Conservation (phyloP, 2,888 invertebrate species). For the Neuroscelio doddi region DNA sequence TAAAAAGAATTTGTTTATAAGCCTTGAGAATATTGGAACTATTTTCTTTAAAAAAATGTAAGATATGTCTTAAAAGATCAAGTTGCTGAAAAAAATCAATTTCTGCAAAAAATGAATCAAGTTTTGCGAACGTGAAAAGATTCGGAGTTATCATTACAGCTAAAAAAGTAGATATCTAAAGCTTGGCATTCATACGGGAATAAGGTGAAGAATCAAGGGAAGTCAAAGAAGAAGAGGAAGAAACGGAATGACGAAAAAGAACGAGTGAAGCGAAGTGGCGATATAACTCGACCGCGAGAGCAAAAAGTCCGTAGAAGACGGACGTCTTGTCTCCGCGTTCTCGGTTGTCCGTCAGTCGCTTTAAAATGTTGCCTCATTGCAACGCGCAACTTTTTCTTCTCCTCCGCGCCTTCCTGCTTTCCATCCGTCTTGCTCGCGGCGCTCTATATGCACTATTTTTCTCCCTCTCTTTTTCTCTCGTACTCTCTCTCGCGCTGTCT, state of each 20-base stretch:
- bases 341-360: constrained; percentile 59
- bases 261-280: constrained; percentile 40
- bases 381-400: constrained; percentile 38
- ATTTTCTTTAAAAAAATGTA: no score
- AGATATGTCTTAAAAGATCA: no score
- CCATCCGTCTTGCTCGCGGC: constrained; percentile 37
- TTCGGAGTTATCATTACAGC: not conserved
- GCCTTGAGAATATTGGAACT: no score
- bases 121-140: not conserved
- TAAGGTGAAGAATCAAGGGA: constrained; percentile 4
- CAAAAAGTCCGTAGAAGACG: constrained; percentile 45
- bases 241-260: constrained; percentile 39
- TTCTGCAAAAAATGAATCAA: no score
- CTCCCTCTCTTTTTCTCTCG: constrained; percentile 40
- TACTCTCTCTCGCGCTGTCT: no score
- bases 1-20: no score
- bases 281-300: constrained; percentile 38
- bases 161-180: not conserved
- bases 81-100: no score
- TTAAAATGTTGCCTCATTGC: constrained; percentile 54
- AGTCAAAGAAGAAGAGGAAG: constrained; percentile 40
- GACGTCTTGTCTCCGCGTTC: constrained; percentile 55
- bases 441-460: constrained; percentile 43
- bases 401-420: constrained; percentile 42
- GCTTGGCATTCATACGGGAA: constrained; percentile 24